phyloP scores from a whole-genome alignment of 2,888 invertebrate genomes.

The Cryptus viduatorius region DNA sequence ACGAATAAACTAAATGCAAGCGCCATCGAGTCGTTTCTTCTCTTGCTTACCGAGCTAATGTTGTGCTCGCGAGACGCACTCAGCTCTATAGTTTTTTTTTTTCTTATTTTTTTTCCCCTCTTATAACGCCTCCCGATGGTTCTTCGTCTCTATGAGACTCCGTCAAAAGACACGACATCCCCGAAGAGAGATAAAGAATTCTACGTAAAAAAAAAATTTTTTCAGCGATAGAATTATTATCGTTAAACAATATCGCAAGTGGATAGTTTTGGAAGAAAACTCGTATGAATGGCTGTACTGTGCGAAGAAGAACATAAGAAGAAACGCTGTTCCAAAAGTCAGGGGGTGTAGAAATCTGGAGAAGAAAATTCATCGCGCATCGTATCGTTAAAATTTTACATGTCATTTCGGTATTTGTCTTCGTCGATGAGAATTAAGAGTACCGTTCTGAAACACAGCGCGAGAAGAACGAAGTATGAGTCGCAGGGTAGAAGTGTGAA shows the following conservation, averaged over 20 bases:
- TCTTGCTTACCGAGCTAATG: constrained; percentile 47
- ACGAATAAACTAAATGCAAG: constrained; percentile 59
- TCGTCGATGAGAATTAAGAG: background rate
- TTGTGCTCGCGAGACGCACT: constrained; percentile 56
- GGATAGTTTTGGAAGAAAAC: too few species aligned
- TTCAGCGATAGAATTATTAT: too few species aligned
- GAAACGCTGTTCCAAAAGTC: too few species aligned
- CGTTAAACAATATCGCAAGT: too few species aligned
- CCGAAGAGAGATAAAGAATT: too few species aligned
- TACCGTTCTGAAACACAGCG: constrained; percentile 5
- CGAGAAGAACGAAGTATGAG: constrained; percentile 48
- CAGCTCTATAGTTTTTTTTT: constrained; percentile 14
- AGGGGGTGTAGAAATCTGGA: too few species aligned
- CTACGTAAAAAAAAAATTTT: too few species aligned
- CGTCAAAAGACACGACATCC: constrained; percentile 29
- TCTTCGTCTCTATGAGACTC: constrained; percentile 31
- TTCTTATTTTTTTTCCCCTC: background rate
- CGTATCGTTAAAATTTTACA: constrained; percentile 13
- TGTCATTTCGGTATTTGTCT: background rate
- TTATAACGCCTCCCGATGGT: background rate
- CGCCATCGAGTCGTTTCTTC: constrained; percentile 61
- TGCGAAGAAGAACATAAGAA: too few species aligned
- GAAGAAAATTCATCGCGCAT: background rate
- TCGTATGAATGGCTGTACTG: too few species aligned
- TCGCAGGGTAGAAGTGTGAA: constrained; percentile 68